Conservation (phyloP, 2,113 vertebrate species). For the Neotoma lepida region DNA sequence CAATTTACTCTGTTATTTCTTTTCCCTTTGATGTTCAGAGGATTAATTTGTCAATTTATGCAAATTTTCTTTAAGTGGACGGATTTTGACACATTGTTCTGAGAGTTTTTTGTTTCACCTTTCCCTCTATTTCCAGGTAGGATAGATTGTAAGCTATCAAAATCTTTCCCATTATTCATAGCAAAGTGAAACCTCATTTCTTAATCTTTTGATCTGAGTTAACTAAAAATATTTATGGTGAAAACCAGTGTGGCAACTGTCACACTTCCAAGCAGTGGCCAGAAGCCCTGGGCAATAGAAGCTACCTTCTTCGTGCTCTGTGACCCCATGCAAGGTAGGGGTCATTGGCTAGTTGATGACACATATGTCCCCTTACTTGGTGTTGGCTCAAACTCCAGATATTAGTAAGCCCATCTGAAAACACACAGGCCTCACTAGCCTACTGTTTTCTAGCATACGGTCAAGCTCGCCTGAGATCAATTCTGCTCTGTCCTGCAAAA, state of each 20-base stretch:
- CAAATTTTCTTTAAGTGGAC: neutral
- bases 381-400: neutral
- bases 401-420: neutral
- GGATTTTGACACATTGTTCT: neutral
- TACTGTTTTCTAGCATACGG: neutral
- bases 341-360: neutral
- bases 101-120: neutral
- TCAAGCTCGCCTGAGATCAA: neutral
- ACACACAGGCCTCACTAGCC: neutral
- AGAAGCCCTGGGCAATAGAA: accelerated
- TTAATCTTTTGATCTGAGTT: neutral
- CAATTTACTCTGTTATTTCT: neutral
- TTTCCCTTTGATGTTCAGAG: neutral
- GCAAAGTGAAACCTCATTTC: neutral
- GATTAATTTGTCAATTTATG: neutral
- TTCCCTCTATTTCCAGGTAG: neutral
- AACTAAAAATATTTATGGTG: neutral
- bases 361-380: neutral
- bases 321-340: neutral
- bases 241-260: neutral
- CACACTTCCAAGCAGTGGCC: neutral
- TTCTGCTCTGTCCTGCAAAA: neutral
- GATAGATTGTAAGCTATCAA: neutral
- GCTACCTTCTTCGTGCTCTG: neutral
- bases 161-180: neutral